Base-by-base conservation (phyloP, 2,797 vertebrate genomes). In the Tarsius wallacei region DNA sequence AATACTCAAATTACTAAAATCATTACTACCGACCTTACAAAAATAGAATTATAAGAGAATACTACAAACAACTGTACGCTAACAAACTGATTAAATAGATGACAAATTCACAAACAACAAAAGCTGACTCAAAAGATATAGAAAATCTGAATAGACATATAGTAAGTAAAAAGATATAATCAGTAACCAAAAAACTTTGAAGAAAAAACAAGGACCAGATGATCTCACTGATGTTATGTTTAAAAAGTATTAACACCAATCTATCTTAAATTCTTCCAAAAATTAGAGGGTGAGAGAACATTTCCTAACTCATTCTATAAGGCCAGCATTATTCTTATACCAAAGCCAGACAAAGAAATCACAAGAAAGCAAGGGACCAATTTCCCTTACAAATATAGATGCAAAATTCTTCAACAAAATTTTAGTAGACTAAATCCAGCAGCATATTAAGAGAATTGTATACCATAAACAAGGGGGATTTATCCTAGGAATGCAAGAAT, bases 101-200 rank as follows among this genome's bases (percentile, higher is more conserved):
- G 33, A 49, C 31, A 36, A 83, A 77, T 57, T 77, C 10, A 78
- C 31, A 90, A 68, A 83, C 28, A 66, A 66, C 28, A 83, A 59
- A 94, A 83, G 51, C 31, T 87, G 51, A 90, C 19, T 83, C 51
- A 64, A 71, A 94, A 70, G 8, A 94, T 70, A 66, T 2, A 59
- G 71, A 90, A 90, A 70, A 77, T 77, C 53, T 84, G 70, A 89
- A 61, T 42, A 77, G 16, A 28, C 9, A 36, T 33, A 9, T 33
- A 88, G 6, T 21, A 73, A 33, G n/a, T 64, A 66, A 68, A 78
- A 80, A 64, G 17, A 71, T 22, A 70, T 22, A 55, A 64, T 47
- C 22, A 28, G 17, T 71, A 80, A 80, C 63, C 26, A 73, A 94
- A 85, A 94, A 63, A 63, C 24, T 76, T 89, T 6, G 4, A 77